A percentile compares a stretch with the other conserved stretches of the same genome.
These are phyloP conservation scores for Acropora tenuis DNA, from an alignment of 64 coral and sea anemone genomes.

Conservation along the genomic window DNA sequence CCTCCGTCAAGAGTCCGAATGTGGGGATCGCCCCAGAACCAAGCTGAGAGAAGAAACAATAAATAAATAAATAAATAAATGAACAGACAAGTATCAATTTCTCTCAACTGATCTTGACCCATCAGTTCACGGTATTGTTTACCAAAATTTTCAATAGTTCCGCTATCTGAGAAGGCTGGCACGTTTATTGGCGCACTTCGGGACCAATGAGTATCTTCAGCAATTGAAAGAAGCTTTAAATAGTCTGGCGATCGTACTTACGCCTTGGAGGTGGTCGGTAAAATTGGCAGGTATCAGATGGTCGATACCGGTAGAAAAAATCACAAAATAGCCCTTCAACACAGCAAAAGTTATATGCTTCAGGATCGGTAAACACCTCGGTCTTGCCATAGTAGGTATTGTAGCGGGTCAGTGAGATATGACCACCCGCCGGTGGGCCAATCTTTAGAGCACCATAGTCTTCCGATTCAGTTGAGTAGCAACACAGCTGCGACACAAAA, in stretches of 20 bases:
- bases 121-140: too few relatives aligned
- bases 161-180: too few relatives aligned
- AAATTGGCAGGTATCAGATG: conserved; percentile 25
- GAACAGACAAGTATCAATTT: too few relatives aligned
- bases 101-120: too few relatives aligned
- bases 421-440: conserved; percentile 11
- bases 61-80: too few relatives aligned
- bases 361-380: neutral
- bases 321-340: conserved; percentile 25
- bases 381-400: neutral
- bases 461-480: neutral
- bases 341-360: conserved; percentile 56
- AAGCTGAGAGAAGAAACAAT: conserved; percentile 1
- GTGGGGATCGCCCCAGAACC: conserved; percentile 70
- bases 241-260: neutral
- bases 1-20: conserved; percentile 49
- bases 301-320: conserved; percentile 46
- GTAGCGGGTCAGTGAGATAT: neutral
- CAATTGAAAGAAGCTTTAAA: neutral
- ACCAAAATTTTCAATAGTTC: too few relatives aligned
- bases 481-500: conserved; percentile 22
- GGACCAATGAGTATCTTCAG: too few relatives aligned
- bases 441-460: conserved; percentile 15
- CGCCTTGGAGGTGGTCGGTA: conserved; percentile 41
- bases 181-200: too few relatives aligned